These are phyloP conservation scores for roundworm (Caenorhabditis elegans) DNA, from an alignment of 1,140 invertebrate genomes.

Conservation along the genomic window WBcel235 BX284604.4:3342501-3343000, in stretches of 20 bases:
- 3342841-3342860: neutral
- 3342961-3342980: neutral
- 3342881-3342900: constrained; percentile 20
- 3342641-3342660: neutral
- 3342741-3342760: constrained; percentile 15
- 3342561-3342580: too few relatives aligned
- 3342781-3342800: constrained; percentile 8
- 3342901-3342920: constrained; percentile 22
- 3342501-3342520: too few relatives aligned
- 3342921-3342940: constrained; percentile 35
- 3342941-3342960: too few relatives aligned
- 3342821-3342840: neutral
- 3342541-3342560: too few relatives aligned
- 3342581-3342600: too few relatives aligned
- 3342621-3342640: neutral
- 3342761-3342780: constrained; percentile 53
- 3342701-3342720: neutral
- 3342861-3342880: constrained; percentile 26
- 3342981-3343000: neutral
- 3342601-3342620: neutral
- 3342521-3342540: too few relatives aligned
- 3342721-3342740: neutral
- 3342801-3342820: neutral
- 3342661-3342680: neutral
- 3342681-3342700: neutral